Evolutionary conservation across 2,797 vertebrate genomes (phyloP).

Genomic region (Kryptopterus vitreolus): DNA sequence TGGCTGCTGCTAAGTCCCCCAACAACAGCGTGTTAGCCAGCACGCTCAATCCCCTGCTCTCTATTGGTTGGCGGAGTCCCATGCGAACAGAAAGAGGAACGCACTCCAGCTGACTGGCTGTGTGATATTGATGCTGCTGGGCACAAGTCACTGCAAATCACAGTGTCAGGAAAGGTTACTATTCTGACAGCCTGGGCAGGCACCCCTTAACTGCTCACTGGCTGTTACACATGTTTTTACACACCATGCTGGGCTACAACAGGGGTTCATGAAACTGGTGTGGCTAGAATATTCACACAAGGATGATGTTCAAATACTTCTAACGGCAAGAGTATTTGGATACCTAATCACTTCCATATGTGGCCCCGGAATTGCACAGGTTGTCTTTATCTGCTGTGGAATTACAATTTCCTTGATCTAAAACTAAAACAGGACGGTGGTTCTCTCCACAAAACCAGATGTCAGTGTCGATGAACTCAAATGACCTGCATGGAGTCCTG

Average conservation of each 20-base stretch:
- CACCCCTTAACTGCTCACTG: constrained; percentile 40
- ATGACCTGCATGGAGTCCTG: not conserved
- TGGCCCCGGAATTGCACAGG: not conserved
- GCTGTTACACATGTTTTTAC: constrained; percentile 31
- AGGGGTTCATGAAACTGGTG: not conserved
- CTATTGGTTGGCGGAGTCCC: constrained; percentile 73
- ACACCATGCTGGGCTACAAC: constrained; percentile 20
- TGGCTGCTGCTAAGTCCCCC: constrained; percentile 69
- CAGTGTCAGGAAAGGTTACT: constrained; percentile 43
- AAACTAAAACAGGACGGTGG: not conserved
- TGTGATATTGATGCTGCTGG: constrained; percentile 72
- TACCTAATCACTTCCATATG: not conserved
- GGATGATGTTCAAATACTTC: not conserved
- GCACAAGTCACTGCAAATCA: constrained; percentile 59
- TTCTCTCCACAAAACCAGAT: not conserved
- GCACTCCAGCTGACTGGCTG: constrained; percentile 67
- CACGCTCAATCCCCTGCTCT: constrained; percentile 62
- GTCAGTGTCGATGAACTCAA: not conserved
- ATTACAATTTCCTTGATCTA: not conserved
- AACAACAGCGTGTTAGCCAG: constrained; percentile 74
- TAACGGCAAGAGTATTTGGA: not conserved
- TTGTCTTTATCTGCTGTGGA: not conserved
- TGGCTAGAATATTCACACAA: not conserved
- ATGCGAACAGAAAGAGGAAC: constrained; percentile 57
- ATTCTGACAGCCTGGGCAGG: constrained; percentile 37